Base-by-base conservation (phyloP, 2,113 vertebrate species). In the Cyprinodon variegatus region DNA sequence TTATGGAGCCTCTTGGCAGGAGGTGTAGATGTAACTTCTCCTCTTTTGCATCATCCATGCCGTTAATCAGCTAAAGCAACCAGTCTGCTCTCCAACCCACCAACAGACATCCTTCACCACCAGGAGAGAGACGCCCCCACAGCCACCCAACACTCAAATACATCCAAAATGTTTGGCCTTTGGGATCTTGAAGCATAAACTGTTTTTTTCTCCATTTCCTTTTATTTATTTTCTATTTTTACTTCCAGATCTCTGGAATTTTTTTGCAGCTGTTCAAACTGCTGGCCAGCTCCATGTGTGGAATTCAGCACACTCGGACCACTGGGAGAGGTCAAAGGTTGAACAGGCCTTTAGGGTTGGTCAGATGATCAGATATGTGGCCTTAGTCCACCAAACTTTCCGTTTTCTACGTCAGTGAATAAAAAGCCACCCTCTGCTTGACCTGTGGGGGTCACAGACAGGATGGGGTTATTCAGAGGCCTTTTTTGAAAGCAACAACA, bases 101-200 rank as follows among this genome's bases (percentile, higher is more conserved):
- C 65, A 69, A 73, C 1, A 84, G 61, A 77, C 78, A 90, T 85
- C 84, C 82, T 74, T 82, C 82, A 79, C 14, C 43, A 41, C 61
- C 78, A 79, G 48, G 40, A 63, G 76, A 81, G 5, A 74, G 77
- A 85, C 82, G 83, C 43, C 74, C 69, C 64, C 36, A 4, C 70
- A 46, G 61, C 76, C 20, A 40, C 57, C 77, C 74, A 65, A 79
- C 65, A 77, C 48, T 62, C 29, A 15, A 67, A 79, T 72, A 83
- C 79, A 86, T 69, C 70, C 73, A 66, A 74, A 76, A 89, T 81
- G 85, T 90, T 91, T 92, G 88, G 90, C 90, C 89, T 85, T 82
- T 86, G 85, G 83, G 90, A 88, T 88, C 75, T 81, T 76, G 6
- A 36, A 17, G 43, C 15, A 62, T 67, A 76, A 59, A 62, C 40